These are phyloP conservation scores for Azemiops feae DNA, from an alignment of 2,113 vertebrate genomes.

Conservation along the genomic window DNA sequence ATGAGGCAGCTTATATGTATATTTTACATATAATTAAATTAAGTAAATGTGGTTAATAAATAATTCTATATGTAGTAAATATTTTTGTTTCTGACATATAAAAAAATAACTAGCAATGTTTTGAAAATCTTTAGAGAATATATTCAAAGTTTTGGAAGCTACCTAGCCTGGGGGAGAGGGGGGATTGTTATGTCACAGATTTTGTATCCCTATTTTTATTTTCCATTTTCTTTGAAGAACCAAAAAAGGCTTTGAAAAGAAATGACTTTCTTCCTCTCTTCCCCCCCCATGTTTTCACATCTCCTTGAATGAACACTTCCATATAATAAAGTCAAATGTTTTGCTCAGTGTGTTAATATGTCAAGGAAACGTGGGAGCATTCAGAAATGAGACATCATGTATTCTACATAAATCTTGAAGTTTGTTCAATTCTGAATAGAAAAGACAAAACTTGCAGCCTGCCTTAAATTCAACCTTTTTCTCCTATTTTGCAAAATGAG, in stretches of 20 bases:
- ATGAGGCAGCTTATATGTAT: background rate
- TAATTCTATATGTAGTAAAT: background rate
- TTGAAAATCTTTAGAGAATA: background rate
- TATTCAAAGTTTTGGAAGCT: background rate
- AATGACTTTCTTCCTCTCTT: background rate
- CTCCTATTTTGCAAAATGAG: background rate
- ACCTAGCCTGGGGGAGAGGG: background rate
- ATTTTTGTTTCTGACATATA: background rate
- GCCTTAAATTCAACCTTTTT: background rate
- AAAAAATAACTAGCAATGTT: background rate
- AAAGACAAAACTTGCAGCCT: background rate
- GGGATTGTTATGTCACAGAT: background rate
- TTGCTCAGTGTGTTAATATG: background rate
- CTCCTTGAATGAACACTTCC: background rate
- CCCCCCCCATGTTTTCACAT: background rate
- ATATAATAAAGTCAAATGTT: background rate
- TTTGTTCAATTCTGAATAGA: background rate
- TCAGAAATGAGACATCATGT: background rate
- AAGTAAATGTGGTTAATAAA: background rate
- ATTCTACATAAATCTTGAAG: background rate
- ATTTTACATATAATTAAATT: background rate
- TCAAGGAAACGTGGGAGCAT: background rate
- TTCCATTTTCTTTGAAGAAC: background rate
- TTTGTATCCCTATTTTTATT: background rate
- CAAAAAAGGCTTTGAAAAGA: background rate